Percentiles rank a stretch among this genome's conserved stretches.
These are phyloP conservation scores for Phyllotreta striolata DNA, from an alignment of 2,888 invertebrate genomes.

Conservation along the genomic window DNA sequence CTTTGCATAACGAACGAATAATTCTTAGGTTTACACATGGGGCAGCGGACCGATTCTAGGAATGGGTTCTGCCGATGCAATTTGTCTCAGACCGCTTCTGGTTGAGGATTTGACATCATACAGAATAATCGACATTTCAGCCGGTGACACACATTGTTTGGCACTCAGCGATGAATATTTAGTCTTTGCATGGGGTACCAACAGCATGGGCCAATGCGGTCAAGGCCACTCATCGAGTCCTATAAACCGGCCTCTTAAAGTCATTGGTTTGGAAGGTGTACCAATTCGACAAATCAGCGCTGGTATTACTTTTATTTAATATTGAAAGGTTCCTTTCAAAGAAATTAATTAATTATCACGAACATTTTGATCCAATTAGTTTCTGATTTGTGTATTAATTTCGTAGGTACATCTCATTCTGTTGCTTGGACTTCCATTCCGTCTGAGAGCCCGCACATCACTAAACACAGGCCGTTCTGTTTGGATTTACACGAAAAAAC, in stretches of 20 bases:
- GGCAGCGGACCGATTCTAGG: conserved; percentile 70
- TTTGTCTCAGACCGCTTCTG: conserved; percentile 64
- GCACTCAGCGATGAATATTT: conserved; percentile 66
- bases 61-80: conserved; percentile 66
- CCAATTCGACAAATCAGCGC: conserved; percentile 69
- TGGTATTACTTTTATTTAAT: conserved; percentile 54
- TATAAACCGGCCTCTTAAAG: conserved; percentile 65
- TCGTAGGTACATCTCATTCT: conserved; percentile 66
- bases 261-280: conserved; percentile 65
- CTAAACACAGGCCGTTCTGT: conserved; percentile 69
- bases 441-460: conserved; percentile 63
- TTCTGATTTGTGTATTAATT: neutral
- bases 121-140: conserved; percentile 67
- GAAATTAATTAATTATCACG: neutral
- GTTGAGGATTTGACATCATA: conserved; percentile 64
- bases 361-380: neutral
- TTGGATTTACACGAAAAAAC: conserved; percentile 69
- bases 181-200: conserved; percentile 70
- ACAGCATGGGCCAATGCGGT: conserved; percentile 72
- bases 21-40: conserved; percentile 66
- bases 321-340: neutral
- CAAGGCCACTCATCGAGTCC: conserved; percentile 69
- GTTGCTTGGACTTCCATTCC: conserved; percentile 68
- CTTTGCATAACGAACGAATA: neutral
- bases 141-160: conserved; percentile 70